Evolutionary conservation across 2,797 vertebrate species (phyloP).

Genomic region (Craterocephalus amniculus): DNA sequence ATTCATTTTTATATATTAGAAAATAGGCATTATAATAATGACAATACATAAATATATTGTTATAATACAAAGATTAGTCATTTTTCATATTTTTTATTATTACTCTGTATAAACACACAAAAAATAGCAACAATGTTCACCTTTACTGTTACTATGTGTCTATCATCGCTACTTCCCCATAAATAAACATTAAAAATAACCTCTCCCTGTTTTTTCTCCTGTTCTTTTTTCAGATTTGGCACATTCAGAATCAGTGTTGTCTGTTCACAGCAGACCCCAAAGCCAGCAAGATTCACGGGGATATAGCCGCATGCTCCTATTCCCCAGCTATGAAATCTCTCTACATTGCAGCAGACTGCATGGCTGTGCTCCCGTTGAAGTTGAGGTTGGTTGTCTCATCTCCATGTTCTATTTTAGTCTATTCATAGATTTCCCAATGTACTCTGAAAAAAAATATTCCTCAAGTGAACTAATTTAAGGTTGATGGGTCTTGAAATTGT

Average conservation of each 20-base stretch:
- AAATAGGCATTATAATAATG: neutral
- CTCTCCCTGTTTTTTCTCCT: neutral
- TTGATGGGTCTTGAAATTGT: slow-evolving; percentile 11
- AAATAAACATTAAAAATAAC: slow-evolving; percentile 1
- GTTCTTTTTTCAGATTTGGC: slow-evolving; percentile 80
- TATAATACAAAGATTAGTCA: neutral
- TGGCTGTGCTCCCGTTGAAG: slow-evolving; percentile 78
- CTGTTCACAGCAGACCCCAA: slow-evolving; percentile 77
- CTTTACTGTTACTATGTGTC: too few species aligned
- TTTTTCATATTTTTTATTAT: neutral
- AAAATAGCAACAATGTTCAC: too few species aligned
- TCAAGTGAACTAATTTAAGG: slow-evolving; percentile 24
- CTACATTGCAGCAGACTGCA: slow-evolving; percentile 72
- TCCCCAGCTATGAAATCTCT: slow-evolving; percentile 70
- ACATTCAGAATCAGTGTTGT: slow-evolving; percentile 83
- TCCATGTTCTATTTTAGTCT: slow-evolving; percentile 26
- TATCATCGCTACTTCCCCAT: neutral
- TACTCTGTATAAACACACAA: too few species aligned
- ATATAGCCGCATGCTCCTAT: slow-evolving; percentile 77
- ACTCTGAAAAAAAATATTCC: slow-evolving; percentile 29
- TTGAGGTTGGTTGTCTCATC: slow-evolving; percentile 68
- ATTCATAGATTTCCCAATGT: slow-evolving; percentile 13
- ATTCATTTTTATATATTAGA: neutral
- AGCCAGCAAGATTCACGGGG: slow-evolving; percentile 74
- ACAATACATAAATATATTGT: neutral